phyloP scores from a whole-genome alignment of 1,140 invertebrate genomes.

The Panagrolaimus sp. region DNA sequence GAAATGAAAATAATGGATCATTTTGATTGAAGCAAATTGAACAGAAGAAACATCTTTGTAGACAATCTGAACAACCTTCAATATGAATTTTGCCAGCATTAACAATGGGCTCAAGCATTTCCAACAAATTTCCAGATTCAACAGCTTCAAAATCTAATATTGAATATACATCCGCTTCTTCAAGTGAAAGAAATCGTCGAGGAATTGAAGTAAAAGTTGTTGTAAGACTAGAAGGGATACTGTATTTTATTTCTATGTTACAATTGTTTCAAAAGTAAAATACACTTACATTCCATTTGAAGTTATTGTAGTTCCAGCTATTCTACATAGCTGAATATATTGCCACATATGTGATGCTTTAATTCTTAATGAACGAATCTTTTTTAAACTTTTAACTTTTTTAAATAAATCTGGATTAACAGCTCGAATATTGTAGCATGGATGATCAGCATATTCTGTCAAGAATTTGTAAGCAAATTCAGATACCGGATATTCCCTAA shows the following conservation, averaged over 20 bases:
- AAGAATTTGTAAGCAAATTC: constrained; percentile 74
- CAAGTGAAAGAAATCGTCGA: constrained; percentile 32
- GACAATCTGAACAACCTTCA: constrained; percentile 29
- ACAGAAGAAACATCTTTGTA: constrained; percentile 38
- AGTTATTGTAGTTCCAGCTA: constrained; percentile 21
- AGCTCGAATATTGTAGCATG: constrained; percentile 71
- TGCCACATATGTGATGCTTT: constrained; percentile 42
- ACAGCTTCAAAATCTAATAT: constrained; percentile 38
- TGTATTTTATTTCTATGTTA: constrained; percentile 1
- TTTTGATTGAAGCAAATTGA: constrained; percentile 34
- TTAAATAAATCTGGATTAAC: constrained; percentile 32
- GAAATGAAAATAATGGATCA: constrained; percentile 45
- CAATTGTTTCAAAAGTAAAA: constrained; percentile 14
- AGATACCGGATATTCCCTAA: constrained; percentile 69
- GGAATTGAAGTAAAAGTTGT: constrained; percentile 41
- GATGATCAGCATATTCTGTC: constrained; percentile 72
- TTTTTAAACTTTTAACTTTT: constrained; percentile 30
- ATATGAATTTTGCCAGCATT: constrained; percentile 33
- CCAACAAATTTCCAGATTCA: constrained; percentile 40
- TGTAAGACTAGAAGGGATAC: constrained; percentile 26
- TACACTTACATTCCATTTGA: constrained; percentile 34
- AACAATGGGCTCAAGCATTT: constrained; percentile 41
- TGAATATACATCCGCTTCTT: constrained; percentile 36
- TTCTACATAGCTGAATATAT: constrained; percentile 29
- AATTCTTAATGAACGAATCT: constrained; percentile 30